Conservation (phyloP, 2,797 vertebrate species). For the Eutrigla gurnardus region DNA sequence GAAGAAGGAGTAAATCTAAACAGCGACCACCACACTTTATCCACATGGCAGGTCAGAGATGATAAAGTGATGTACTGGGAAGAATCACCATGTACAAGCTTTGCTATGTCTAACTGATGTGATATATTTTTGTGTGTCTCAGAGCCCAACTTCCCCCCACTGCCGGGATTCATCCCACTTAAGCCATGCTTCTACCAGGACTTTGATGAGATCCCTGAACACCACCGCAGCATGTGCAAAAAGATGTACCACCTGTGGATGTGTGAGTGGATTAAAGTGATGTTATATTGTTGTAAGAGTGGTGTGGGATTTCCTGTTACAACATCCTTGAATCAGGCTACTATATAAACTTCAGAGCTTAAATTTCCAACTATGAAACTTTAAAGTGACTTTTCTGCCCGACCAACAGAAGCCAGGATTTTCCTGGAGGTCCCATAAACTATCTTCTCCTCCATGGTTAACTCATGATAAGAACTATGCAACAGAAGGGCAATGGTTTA, state of each 20-base stretch:
- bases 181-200: conserved; percentile 99
- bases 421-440: conserved; percentile 34
- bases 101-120: not conserved
- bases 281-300: not conserved
- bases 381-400: not conserved
- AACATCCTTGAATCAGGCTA: too few relatives aligned
- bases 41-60: conserved; percentile 74
- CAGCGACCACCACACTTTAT: conserved; percentile 13
- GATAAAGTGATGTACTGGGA: not conserved
- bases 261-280: conserved; percentile 84
- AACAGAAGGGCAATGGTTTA: conserved; percentile 51
- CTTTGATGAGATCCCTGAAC: conserved; percentile 96
- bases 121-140: conserved; percentile 25
- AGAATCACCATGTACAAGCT: not conserved
- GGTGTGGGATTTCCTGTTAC: not conserved
- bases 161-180: conserved; percentile 94
- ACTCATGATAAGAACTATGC: conserved; percentile 26
- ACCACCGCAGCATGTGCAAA: conserved; percentile 94
- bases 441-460: conserved; percentile 24
- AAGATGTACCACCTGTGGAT: conserved; percentile 99
- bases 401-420: not conserved
- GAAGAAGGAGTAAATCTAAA: conserved; percentile 11
- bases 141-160: conserved; percentile 96
- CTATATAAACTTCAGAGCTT: not conserved
- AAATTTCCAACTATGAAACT: not conserved